A percentile compares a stretch with the other conserved stretches of the same genome.
phyloP scores from a whole-genome alignment of 1,140 invertebrate genomes.

The Phenacoccus solenopsis region DNA sequence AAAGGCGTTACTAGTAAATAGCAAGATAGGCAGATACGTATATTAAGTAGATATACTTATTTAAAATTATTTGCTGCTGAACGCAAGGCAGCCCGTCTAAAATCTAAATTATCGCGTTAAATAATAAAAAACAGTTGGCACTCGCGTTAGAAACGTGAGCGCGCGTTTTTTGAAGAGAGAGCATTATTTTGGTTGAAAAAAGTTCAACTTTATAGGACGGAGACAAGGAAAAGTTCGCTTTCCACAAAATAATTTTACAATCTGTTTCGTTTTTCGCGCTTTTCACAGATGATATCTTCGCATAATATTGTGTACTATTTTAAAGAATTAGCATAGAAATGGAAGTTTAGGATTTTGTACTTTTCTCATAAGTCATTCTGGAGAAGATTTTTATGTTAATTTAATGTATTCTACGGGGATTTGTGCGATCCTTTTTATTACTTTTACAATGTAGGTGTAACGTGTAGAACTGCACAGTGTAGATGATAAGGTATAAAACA shows the following conservation, averaged over 20 bases:
- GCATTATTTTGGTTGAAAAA: slow-evolving; percentile 3
- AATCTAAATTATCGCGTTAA: not conserved
- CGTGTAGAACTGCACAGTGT: too few species aligned
- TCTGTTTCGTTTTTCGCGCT: slow-evolving; percentile 16
- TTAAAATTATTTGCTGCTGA: not conserved
- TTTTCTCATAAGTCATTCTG: slow-evolving; percentile 16
- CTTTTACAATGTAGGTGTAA: slow-evolving; percentile 14
- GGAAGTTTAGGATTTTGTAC: slow-evolving; percentile 13
- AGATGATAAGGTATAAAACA: slow-evolving; percentile 5
- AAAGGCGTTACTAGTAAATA: too few species aligned
- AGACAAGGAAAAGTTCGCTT: not conserved
- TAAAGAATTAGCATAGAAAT: slow-evolving; percentile 18
- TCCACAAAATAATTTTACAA: slow-evolving; percentile 16
- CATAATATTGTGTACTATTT: slow-evolving; percentile 14
- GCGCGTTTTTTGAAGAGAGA: not conserved
- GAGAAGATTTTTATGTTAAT: slow-evolving; percentile 14
- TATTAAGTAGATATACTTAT: too few species aligned
- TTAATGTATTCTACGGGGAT: slow-evolving; percentile 9
- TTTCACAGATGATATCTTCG: slow-evolving; percentile 15
- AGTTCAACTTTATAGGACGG: not conserved
- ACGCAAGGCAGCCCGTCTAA: not conserved
- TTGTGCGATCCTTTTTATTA: slow-evolving; percentile 13
- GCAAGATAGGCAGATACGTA: too few species aligned
- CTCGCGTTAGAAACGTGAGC: not conserved
- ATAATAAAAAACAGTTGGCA: not conserved